A percentile compares a stretch with the other conserved stretches of the same genome.
These are phyloP conservation scores for Syndactyla subalaris DNA, from an alignment of 2,797 vertebrate species.

Conservation along the genomic window DNA sequence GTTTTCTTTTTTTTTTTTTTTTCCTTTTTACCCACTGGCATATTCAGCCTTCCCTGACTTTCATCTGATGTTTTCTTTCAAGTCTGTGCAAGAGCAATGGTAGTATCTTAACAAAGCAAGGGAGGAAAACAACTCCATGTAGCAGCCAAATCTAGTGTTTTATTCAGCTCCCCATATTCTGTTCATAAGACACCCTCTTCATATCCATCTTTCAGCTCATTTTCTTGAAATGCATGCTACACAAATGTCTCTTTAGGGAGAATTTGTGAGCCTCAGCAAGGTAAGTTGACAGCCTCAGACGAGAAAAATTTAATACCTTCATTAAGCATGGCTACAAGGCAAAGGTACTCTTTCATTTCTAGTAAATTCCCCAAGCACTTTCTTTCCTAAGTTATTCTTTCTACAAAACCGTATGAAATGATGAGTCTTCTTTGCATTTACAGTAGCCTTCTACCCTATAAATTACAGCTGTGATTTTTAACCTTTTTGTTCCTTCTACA, in stretches of 20 bases:
- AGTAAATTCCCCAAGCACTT: slow-evolving; percentile 42
- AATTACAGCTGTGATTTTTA: slow-evolving; percentile 11
- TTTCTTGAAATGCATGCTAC: background rate
- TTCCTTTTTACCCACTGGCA: background rate
- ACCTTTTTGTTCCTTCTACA: background rate
- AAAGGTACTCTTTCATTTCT: slow-evolving; percentile 62
- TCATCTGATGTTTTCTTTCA: background rate
- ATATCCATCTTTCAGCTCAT: background rate
- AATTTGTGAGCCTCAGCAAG: slow-evolving; percentile 1
- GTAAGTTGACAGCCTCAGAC: slow-evolving; percentile 11
- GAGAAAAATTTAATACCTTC: slow-evolving; percentile 16
- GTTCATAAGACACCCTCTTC: background rate
- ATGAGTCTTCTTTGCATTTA: background rate
- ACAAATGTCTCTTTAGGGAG: slow-evolving; percentile 24
- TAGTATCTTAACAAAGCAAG: background rate
- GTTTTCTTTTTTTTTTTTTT: background rate
- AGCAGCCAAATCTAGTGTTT: background rate
- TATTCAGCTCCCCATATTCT: background rate
- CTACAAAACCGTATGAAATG: background rate
- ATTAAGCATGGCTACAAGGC: slow-evolving; percentile 56
- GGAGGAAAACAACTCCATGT: background rate
- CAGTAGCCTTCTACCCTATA: background rate
- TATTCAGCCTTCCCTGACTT: background rate
- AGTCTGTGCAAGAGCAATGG: background rate
- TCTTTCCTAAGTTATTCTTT: slow-evolving; percentile 39